Base-by-base conservation (phyloP, 2,113 vertebrate genomes). In the Saccopteryx leptura region DNA sequence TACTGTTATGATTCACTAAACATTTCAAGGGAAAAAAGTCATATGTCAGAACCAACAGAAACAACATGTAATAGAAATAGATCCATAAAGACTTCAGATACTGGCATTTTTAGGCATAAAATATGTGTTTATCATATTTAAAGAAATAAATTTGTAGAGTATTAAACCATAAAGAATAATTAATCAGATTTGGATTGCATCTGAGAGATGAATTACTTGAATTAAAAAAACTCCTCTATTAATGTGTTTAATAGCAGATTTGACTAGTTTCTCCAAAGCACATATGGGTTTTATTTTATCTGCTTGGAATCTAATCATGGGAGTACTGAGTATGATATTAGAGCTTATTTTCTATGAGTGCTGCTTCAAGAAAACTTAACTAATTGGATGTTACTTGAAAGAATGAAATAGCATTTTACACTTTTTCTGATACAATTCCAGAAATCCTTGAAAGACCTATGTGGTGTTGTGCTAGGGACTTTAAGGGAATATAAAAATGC, bases 91-190 rank as follows among this genome's bases (percentile, higher is more conserved):
- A 31, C 50, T 68, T 82, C 23, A 89, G 79, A 68, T 72, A n/a
- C 10, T 60, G 12, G 2, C 7, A 61, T 39, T 86, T 66, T 54
- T 75, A 60, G 26, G 56, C 18, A 81, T 86, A 84, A 86, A 91
- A 85, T 75, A 46, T 72, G 13, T 83, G n/a, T 86, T 93, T 91
- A 81, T 8, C 4, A 50, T 75, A 69, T 58, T 92, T 52, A 82
- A 86, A 82, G 72, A 76, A 96, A 76, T 56, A 61, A 76, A 50
- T 92, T 78, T 60, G 0, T 94, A 23, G 39, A 82, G 17, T 89
- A 69, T 68, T 80, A 80, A 90, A 86, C 6, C 15, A 72, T 65
- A 65, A 80, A 86, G 52, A 66, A 84, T 68, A 85, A 71, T 75
- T 46, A 71, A n/a, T 71, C 4, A 71, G 8, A n/a, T 69, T 89